Base-by-base conservation (phyloP, 2,797 vertebrate species). In the Darevskia nairensis region DNA sequence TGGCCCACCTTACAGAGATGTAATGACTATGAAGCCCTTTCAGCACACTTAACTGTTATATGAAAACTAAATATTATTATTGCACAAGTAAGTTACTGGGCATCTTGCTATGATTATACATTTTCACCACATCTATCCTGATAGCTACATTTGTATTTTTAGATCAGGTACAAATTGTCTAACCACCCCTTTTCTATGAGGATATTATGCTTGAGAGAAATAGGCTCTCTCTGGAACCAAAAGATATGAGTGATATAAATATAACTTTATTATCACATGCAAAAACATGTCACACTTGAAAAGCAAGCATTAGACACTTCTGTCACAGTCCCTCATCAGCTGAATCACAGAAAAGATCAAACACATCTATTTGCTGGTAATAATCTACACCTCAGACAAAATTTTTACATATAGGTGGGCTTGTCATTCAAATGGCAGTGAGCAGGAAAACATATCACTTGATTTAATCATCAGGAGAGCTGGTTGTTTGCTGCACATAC, bases 321-420 rank as follows among this genome's bases (percentile, higher is more conserved):
- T 82, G 61, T 89, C 80, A 89, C 29, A 50, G 90, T 44, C 90
- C 50, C 82, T 88, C 87, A 88, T 7, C 78, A 85, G 75, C 84
- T 92, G 92, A 88, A 84, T 90, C 91, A 89, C 19, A 74, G 29
- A 64, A 61, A 84, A 89, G 79, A 92, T 92, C 79, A 93, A 95
- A 92, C 83, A 74, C 59, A 93, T 85, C 35, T 41, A 89, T 91
- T 93, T 93, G 77, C 88, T 86, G 68, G 6, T 86, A 92, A 86
- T 91, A 92, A 92, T 87, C n/a, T 75, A 84, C 50, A 93, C 10
- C 86, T 93, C 82, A 75, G 85, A 41, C 44, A 46, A 88, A 25
- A 81, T 84, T 78, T 74, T 89, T 76, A 82, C 86, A 88, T 85
- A 78, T 59, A 64, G 41, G 32, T 82, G 90, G 86, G 77, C 90